Evolutionary conservation across 2,113 vertebrate genomes (phyloP).

Genomic region (Bos javanicus): DNA sequence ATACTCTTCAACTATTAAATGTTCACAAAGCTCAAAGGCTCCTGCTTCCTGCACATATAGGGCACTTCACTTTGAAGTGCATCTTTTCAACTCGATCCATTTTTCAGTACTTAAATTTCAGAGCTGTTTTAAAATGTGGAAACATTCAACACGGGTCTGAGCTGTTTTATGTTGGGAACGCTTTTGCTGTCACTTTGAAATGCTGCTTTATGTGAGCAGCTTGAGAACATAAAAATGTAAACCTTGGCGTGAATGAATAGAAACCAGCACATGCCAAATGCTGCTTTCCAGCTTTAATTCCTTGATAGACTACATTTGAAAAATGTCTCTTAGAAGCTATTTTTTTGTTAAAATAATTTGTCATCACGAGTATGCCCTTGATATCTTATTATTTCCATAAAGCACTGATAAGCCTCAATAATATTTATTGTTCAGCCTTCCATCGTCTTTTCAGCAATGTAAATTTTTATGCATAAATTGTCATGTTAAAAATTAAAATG

Average conservation of each 20-base stretch:
- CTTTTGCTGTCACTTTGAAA: conserved; percentile 23
- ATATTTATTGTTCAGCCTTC: background rate
- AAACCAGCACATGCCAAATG: background rate
- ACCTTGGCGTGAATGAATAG: background rate
- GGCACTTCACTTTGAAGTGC: conserved; percentile 71
- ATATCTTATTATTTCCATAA: background rate
- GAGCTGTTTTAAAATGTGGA: conserved; percentile 61
- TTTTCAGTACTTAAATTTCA: conserved; percentile 44
- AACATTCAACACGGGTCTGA: conserved; percentile 45
- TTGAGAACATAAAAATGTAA: background rate
- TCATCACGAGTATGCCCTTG: background rate
- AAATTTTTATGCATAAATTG: background rate
- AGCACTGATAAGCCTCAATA: background rate
- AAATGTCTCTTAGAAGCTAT: background rate
- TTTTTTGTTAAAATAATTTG: conserved; percentile 23
- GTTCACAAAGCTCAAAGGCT: conserved; percentile 53
- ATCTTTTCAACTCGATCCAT: background rate
- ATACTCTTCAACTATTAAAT: conserved; percentile 51
- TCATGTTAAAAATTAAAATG: background rate
- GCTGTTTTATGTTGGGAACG: conserved; percentile 13
- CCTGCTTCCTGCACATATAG: conserved; percentile 36
- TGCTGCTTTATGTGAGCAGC: background rate
- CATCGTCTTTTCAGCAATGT: background rate
- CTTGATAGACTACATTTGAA: background rate
- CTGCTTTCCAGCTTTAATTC: background rate